Evolutionary conservation across 2,888 invertebrate species (phyloP).

Genomic region (Tenthredo amoena): DNA sequence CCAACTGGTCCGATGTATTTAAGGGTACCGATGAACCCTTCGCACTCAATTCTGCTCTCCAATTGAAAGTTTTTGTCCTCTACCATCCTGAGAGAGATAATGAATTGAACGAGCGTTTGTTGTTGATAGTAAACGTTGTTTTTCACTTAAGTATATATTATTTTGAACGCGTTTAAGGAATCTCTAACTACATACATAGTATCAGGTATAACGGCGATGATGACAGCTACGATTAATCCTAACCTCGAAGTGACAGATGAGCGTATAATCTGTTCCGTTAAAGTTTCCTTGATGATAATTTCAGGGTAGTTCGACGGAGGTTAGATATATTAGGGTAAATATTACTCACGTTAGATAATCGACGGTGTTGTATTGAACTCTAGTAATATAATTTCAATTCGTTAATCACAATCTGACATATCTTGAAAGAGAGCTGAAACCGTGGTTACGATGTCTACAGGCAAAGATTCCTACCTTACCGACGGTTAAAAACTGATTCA

Average conservation of each 20-base stretch:
- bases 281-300: not conserved
- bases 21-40: conserved; percentile 79
- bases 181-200: not conserved
- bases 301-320: not conserved
- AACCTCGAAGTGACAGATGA: conserved; percentile 63
- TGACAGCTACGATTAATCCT: conserved; percentile 50
- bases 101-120: not conserved
- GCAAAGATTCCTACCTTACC: not conserved
- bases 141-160: not conserved
- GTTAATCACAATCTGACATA: conserved; percentile 65
- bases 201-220: not conserved
- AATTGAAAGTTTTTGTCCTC: conserved; percentile 74
- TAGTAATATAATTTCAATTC: conserved; percentile 57
- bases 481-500: not conserved
- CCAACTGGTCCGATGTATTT: conserved; percentile 80
- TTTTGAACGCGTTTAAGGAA: not conserved
- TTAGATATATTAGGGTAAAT: not conserved
- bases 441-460: not conserved
- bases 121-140: not conserved
- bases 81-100: conserved; percentile 68
- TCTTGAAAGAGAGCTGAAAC: conserved; percentile 51
- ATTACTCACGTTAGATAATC: conserved; percentile 34
- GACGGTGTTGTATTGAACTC: not conserved
- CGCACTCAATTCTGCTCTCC: conserved; percentile 79
- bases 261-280: not conserved